A percentile compares a stretch with the other conserved stretches of the same genome.
phyloP scores from a whole-genome alignment of 2,888 invertebrate species.

The Cactoblastis cactorum region DNA sequence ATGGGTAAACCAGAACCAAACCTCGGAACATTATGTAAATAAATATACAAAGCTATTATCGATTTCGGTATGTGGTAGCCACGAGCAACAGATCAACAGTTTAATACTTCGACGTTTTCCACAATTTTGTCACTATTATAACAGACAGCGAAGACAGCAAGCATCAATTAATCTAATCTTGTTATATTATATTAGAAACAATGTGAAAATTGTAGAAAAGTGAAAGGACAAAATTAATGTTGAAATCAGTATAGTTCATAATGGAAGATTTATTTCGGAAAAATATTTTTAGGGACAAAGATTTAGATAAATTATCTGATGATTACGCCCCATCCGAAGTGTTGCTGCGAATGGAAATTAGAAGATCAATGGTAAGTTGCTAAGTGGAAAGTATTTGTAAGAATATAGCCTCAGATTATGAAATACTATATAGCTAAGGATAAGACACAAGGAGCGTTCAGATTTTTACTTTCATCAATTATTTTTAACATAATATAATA shows the following conservation, averaged over 20 bases:
- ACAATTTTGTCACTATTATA: background rate
- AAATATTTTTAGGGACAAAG: slow-evolving; percentile 46
- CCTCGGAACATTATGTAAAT: no score
- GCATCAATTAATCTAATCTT: no score
- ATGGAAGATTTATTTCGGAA: slow-evolving; percentile 55
- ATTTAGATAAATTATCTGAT: slow-evolving; percentile 44
- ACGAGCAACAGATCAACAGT: slow-evolving; percentile 18
- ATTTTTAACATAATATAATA: no score
- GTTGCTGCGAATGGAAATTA: slow-evolving; percentile 46
- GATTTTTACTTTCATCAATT: no score
- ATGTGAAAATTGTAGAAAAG: background rate
- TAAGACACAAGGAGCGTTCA: no score
- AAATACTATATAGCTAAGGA: no score
- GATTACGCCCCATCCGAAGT: slow-evolving; percentile 45
- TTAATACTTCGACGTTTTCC: no score
- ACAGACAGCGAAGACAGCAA: background rate
- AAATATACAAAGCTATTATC: background rate
- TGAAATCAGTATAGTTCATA: background rate
- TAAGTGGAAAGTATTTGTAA: background rate
- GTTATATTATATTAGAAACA: no score
- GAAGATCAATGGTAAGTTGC: slow-evolving; percentile 45
- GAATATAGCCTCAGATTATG: no score
- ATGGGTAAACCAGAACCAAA: no score
- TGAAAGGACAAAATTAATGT: background rate
- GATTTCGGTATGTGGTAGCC: slow-evolving; percentile 1